A percentile compares a stretch with the other conserved stretches of the same genome.
phyloP scores from a whole-genome alignment of 2,888 invertebrate species.

The Barypeithes pellucidus region DNA sequence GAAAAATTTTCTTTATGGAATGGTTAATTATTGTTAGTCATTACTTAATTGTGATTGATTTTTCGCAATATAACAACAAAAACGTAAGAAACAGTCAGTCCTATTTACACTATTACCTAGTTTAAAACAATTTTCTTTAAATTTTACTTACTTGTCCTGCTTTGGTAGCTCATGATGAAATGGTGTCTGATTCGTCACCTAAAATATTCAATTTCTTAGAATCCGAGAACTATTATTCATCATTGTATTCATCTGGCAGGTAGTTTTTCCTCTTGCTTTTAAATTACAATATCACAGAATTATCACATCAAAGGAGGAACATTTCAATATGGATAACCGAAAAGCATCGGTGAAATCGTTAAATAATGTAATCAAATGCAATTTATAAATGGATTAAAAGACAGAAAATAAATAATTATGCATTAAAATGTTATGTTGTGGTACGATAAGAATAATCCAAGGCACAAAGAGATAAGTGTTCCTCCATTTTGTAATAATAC shows the following conservation, averaged over 20 bases:
- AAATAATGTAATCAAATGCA: neutral
- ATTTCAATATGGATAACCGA: neutral
- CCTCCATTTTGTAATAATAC: conserved; percentile 65
- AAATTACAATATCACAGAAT: no score
- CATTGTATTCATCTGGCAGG: conserved; percentile 22
- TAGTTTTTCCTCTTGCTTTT: neutral
- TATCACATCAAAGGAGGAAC: neutral
- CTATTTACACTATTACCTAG: no score
- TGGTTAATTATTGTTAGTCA: no score
- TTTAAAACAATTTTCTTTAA: conserved; percentile 2
- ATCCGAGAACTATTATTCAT: conserved; percentile 8
- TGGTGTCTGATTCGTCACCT: conserved; percentile 62
- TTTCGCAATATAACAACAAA: no score
- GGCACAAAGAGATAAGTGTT: conserved; percentile 64
- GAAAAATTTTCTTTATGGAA: no score
- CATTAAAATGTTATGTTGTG: conserved; percentile 18
- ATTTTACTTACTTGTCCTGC: conserved; percentile 84
- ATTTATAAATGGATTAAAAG: neutral
- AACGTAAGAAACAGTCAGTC: no score
- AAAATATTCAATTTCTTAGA: conserved; percentile 55
- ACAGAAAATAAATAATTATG: neutral
- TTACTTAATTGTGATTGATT: no score
- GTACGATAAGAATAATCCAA: conserved; percentile 55
- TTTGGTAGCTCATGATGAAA: conserved; percentile 89
- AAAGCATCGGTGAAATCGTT: neutral